Evolutionary conservation across 2,888 invertebrate species (phyloP), one percentile per base, ranked within the genome.

Genomic region (Trypoxylon attenuatum): DNA sequence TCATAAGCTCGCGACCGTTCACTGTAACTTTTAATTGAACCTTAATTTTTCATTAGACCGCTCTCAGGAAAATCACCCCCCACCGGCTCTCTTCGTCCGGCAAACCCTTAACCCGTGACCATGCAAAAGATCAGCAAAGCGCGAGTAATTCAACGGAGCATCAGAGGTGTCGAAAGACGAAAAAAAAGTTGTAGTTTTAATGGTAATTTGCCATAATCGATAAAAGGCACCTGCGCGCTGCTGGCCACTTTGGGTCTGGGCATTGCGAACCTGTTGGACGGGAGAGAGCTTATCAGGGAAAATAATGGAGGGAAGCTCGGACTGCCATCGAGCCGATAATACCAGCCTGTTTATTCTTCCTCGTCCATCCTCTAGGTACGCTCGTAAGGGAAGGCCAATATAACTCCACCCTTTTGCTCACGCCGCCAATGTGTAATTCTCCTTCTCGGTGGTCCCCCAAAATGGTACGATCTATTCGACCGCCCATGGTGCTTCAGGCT

Each of bases 401-500:
- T 77, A 80, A 84, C 83, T 80, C 75, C 80, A 82, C 82, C 82
- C 78, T 76, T 68, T 69, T 57, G 67, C 62, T 50, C 46, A 23
- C n/a, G 23, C 61, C 46, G 50, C 47, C 59, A 50, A 22, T 27
- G 15, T 42, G 29, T 10, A 47, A 62, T 25, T 22, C 29, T 33
- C 45, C 25, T 47, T 33, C 47, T 39, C 29, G 29, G 41, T 27
- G 19, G 45, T 45, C 27, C 27, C 22, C 19, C 57, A 42, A 54
- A 69, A 62, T 61, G 47, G 60, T 59, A 42, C 38, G 68, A 71
- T 69, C 64, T 66, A n/a, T 59, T 50, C 27, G 47, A 73, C 69
- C 56, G 57, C 43, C 25, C 49, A 21, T 54, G 42, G 49, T 39
- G n/a, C n/a, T n/a, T n/a, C n/a, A n/a, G n/a, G n/a, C n/a, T n/a